These are phyloP conservation scores for Conus betulinus DNA, from an alignment of 1,140 invertebrate genomes.

Conservation along the genomic window DNA sequence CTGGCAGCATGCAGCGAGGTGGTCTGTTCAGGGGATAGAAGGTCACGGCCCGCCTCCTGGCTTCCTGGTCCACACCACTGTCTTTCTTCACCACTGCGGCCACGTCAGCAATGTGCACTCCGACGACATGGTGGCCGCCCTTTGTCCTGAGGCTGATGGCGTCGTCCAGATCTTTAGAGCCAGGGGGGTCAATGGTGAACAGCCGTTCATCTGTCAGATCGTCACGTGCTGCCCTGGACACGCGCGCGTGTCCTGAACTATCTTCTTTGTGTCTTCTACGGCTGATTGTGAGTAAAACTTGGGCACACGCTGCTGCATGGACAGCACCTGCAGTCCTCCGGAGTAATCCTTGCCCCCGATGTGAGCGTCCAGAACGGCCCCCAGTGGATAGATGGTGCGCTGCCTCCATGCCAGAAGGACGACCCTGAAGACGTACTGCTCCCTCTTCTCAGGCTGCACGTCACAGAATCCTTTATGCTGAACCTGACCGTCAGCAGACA, in stretches of 20 bases:
- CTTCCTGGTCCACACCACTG: constrained; percentile 65
- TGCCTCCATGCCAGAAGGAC: constrained; percentile 49
- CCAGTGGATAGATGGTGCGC: constrained; percentile 47
- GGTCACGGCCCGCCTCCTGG: constrained; percentile 62
- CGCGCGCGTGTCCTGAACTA: neutral
- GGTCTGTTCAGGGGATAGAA: constrained; percentile 65
- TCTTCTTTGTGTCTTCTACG: constrained; percentile 22
- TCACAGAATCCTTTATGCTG: constrained; percentile 34
- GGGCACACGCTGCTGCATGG: constrained; percentile 46
- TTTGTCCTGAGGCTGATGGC: constrained; percentile 84
- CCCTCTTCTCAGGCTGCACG: constrained; percentile 38
- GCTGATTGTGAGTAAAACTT: constrained; percentile 41
- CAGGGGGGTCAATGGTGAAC: constrained; percentile 97
- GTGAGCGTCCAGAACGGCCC: constrained; percentile 47
- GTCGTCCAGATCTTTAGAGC: constrained; percentile 99
- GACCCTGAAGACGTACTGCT: constrained; percentile 54
- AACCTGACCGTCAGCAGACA: constrained; percentile 37
- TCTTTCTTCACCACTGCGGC: constrained; percentile 60
- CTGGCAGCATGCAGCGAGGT: constrained; percentile 74
- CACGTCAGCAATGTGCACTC: constrained; percentile 74
- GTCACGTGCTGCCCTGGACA: constrained; percentile 84
- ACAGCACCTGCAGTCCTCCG: constrained; percentile 44
- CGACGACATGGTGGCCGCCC: constrained; percentile 49
- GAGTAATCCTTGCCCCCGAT: constrained; percentile 39
- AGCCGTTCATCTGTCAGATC: constrained; percentile 79